Base-by-base conservation (phyloP, 1,140 invertebrate genomes). In the Achroia grisella region DNA sequence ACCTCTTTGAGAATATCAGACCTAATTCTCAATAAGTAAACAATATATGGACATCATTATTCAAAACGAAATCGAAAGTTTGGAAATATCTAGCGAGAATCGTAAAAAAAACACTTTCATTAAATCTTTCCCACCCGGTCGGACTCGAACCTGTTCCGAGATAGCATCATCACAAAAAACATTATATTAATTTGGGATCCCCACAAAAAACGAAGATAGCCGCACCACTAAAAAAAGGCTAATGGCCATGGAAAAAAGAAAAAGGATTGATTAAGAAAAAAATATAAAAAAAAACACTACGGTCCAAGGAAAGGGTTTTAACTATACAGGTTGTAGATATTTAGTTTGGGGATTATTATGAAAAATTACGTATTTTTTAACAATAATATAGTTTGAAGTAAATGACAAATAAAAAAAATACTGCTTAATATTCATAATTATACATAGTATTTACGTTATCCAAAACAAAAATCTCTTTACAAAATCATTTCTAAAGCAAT, bases 141-240 rank as follows among this genome's bases (percentile, higher is more conserved):
- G 39, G 53, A 46, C 44, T 44, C 15, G 56, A 84, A 84, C 80
- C 73, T 54, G 80, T 80, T 75, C 39, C 43, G 61, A 10, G 41
- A 74, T 75, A 67, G 47, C 49, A 64, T 69, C 62, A 12, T 54
- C 56, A 62, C 66, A 63, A 76, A 66, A 81, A 71, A 73, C 68
- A 74, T 71, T 66, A 77, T 81, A 84, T 84, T 84, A 84, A 84
- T 84, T 84, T 81, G 80, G 77, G 77, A 78, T 79, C 59, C 56
- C 69, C 74, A 80, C 72, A 84, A 84, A 83, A 84, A 84, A 84
- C 65, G 65, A 76, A 62, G 74, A 81, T 81, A 65, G 74, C 69
- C 62, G 44, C 52, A 68, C 64, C 63, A 67, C 56, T 59, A 72
- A 84, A 84, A 67, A 43, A 84, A 81, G 78, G 62, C 62, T 84